Evolutionary conservation across 2,888 invertebrate species (phyloP).

Genomic region (Lobophora halterata): DNA sequence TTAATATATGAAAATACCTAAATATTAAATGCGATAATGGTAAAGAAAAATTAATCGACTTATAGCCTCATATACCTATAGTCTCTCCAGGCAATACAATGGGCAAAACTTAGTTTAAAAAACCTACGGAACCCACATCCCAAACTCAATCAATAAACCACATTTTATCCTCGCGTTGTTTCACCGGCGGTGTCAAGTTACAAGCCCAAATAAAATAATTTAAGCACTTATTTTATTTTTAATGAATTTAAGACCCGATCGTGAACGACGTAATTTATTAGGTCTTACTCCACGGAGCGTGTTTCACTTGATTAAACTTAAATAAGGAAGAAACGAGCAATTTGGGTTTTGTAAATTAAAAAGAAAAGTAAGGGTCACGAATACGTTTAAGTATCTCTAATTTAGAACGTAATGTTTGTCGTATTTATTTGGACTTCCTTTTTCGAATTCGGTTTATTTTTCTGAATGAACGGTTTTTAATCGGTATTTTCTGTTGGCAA

Average conservation of each 20-base stretch:
- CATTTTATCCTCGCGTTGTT: conserved; percentile 15
- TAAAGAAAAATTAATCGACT: too few relatives aligned
- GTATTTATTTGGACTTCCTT: too few relatives aligned
- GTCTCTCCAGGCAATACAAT: too few relatives aligned
- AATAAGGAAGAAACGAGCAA: conserved; percentile 19
- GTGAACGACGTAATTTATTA: conserved; percentile 26
- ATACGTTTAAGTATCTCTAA: conserved; percentile 13
- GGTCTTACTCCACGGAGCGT: conserved; percentile 7
- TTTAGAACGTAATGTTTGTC: conserved; percentile 6
- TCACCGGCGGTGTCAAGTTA: conserved; percentile 30
- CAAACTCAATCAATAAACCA: conserved; percentile 3
- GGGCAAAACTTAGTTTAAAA: not conserved
- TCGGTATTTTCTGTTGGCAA: too few relatives aligned
- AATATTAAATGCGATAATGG: too few relatives aligned
- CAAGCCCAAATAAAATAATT: conserved; percentile 32
- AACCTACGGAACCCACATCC: conserved; percentile 13
- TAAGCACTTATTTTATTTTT: conserved; percentile 25
- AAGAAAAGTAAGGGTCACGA: conserved; percentile 21
- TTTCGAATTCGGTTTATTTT: too few relatives aligned
- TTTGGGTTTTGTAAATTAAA: conserved; percentile 28
- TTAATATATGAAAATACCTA: too few relatives aligned
- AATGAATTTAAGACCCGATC: conserved; percentile 29
- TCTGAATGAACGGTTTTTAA: too few relatives aligned
- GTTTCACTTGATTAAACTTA: conserved; percentile 23
- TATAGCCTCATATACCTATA: too few relatives aligned